Evolutionary conservation across 2,888 invertebrate genomes (phyloP).

Genomic region (Drosophila mettleri): DNA sequence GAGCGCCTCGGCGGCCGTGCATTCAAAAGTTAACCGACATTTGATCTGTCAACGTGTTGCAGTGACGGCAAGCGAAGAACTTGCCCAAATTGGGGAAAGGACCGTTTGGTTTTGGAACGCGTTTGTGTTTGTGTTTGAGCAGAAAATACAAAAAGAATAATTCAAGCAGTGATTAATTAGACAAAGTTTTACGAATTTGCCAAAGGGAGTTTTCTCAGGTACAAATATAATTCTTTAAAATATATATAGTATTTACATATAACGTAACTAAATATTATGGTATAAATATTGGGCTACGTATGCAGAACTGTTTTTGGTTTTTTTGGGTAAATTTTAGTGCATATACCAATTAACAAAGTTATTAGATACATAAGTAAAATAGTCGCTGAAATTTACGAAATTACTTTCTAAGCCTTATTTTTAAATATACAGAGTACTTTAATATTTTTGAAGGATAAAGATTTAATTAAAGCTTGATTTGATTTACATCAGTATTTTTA

Average conservation of each 20-base stretch:
- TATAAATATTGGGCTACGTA: too few relatives aligned
- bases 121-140: conserved; percentile 18
- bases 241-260: not conserved
- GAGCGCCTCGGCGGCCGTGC: conserved; percentile 68
- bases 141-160: not conserved
- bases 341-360: too few relatives aligned
- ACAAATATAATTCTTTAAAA: conserved; percentile 25
- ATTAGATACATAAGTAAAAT: too few relatives aligned
- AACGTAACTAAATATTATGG: too few relatives aligned
- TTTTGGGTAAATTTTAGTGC: too few relatives aligned
- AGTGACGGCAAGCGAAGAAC: conserved; percentile 27
- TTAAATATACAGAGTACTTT: too few relatives aligned
- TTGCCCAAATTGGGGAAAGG: conserved; percentile 14
- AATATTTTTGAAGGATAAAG: too few relatives aligned
- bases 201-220: not conserved
- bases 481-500: too few relatives aligned
- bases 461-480: too few relatives aligned
- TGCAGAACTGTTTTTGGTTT: too few relatives aligned
- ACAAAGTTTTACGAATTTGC: not conserved
- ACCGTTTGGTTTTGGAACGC: conserved; percentile 6
- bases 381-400: too few relatives aligned
- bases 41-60: conserved; percentile 81
- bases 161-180: not conserved
- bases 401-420: too few relatives aligned
- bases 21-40: conserved; percentile 84